Evolutionary conservation across 2,888 invertebrate genomes (phyloP), one percentile per base, ranked within the genome.

Genomic region (Zhuqinia jingwanae): DNA sequence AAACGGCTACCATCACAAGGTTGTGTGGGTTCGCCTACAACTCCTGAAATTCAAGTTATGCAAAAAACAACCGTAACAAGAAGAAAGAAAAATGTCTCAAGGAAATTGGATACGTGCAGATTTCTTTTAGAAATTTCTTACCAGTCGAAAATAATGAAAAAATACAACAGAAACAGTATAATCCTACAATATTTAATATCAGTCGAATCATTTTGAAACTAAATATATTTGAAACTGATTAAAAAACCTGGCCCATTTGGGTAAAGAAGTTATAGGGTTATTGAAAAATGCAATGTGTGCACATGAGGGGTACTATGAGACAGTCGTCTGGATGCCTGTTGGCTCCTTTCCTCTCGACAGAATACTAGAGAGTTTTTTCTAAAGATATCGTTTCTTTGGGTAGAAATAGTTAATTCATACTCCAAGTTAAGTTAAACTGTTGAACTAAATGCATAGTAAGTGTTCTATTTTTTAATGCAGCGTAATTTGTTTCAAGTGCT

Each of bases 201-300:
- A 76, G 86, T 86, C 86, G 76, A 56, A 60, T 86, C 86, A 86
- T 86, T 81, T 81, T 86, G 76, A 86, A 86, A 86, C 60, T 45
- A 36, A 25, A 68, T 25, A 47, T 50, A 30, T 17, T 75, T 36
- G 30, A 75, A 75, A 75, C 75, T 75, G 56, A 75, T 75, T 75
- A 75, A 75, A 75, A 75, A 17, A n/a, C 20, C 75, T 53, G 27
- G 75, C 75, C 73, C 50, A 50, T 1, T 73, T 10, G 73, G 73
- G 27, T 73, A n/a, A 47, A 50, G 50, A 25, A 42, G 58, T 77
- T 42, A 76, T 36, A 36, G 36, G 8, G 36, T 27, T 13, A 47
- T n/a, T 78, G 30, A 50, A 63, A 45, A 45, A 22, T 36, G 42
- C 22, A 22, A 36, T 22, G 15, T 25, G 20, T 17, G n/a, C 36